Conservation (phyloP, 2,113 vertebrate genomes). For the Rattus norvegicus region GRCr8 NC_086022.1:117070501-117071000, state of each 20-base stretch:
- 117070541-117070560: not conserved
- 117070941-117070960: no score
- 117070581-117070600: not conserved
- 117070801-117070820: conserved; percentile 11
- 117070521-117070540: not conserved
- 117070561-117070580: not conserved
- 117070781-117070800: not conserved
- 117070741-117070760: not conserved
- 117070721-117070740: not conserved
- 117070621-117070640: not conserved
- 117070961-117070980: no score
- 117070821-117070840: not conserved
- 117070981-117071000: no score
- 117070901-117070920: no score
- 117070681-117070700: not conserved
- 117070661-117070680: not conserved
- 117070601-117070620: not conserved
- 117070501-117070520: not conserved
- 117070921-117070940: no score
- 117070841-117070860: not conserved
- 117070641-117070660: not conserved
- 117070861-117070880: not conserved
- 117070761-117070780: not conserved
- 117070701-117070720: not conserved
- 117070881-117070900: not conserved